Conservation (phyloP, 23 tunicate genomes). For the Trididemnum nubilum region DNA sequence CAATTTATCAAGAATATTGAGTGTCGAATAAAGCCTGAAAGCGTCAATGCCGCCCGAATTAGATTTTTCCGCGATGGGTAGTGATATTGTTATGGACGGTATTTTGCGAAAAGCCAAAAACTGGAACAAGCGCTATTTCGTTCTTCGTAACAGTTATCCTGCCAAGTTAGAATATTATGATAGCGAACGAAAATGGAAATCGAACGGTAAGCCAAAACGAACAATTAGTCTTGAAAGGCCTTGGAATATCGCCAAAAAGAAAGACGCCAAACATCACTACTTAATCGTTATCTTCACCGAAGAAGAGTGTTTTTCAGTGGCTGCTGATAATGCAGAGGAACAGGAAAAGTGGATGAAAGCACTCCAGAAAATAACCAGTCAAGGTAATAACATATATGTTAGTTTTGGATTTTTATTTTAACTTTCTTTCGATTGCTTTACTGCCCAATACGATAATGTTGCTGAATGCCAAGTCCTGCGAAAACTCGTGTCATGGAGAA, state of each 20-base stretch:
- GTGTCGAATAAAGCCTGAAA: too few relatives aligned
- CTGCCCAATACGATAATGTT: too few relatives aligned
- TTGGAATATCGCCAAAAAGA: slow-evolving; percentile 78
- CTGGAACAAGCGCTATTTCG: slow-evolving; percentile 92
- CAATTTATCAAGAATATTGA: too few relatives aligned
- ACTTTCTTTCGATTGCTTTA: too few relatives aligned
- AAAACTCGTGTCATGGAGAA: too few relatives aligned
- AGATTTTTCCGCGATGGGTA: slow-evolving; percentile 60
- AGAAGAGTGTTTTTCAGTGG: slow-evolving; percentile 83
- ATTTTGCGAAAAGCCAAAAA: slow-evolving; percentile 66
- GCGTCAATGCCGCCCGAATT: slow-evolving; percentile 83
- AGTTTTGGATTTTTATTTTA: neutral
- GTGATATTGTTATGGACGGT: slow-evolving; percentile 64
- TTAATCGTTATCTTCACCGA: slow-evolving; percentile 82
- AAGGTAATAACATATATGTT: slow-evolving; percentile 50
- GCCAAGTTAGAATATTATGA: slow-evolving; percentile 89
- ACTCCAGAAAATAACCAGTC: slow-evolving; percentile 45
- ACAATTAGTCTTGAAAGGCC: slow-evolving; percentile 58
- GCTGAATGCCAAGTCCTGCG: too few relatives aligned
- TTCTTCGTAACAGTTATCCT: slow-evolving; percentile 76
- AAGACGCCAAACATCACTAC: slow-evolving; percentile 61
- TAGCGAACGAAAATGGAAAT: slow-evolving; percentile 55
- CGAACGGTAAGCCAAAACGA: slow-evolving; percentile 60
- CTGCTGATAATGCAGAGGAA: slow-evolving; percentile 70
- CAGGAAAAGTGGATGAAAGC: slow-evolving; percentile 76